Conservation (phyloP, 2,797 vertebrate genomes). For the Phylloscopus collybita region DNA sequence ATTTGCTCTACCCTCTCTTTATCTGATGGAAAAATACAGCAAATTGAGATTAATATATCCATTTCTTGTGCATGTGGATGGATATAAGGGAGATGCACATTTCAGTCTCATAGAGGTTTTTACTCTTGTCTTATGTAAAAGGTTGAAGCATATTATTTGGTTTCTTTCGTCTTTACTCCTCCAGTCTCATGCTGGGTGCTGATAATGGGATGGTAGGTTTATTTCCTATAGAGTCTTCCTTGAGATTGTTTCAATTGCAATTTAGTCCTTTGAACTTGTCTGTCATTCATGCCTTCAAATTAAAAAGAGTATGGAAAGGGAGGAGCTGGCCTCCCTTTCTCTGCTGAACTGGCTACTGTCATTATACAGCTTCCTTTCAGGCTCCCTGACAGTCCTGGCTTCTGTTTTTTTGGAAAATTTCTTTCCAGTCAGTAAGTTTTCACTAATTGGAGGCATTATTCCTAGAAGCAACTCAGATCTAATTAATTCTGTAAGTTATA, state of each 20-base stretch:
- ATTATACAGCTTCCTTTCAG: not conserved
- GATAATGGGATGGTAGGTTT: not conserved
- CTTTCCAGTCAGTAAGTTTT: not conserved
- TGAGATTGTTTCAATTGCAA: not conserved
- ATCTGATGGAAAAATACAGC: not conserved
- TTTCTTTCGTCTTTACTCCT: not conserved
- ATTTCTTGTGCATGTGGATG: not conserved
- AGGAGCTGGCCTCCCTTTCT: not conserved
- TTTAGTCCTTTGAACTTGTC: not conserved
- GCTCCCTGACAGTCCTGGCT: not conserved
- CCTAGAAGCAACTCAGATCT: not conserved
- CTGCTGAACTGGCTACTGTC: not conserved
- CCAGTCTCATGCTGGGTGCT: not conserved
- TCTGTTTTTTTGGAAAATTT: not conserved
- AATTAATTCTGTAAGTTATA: not conserved
- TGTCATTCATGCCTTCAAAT: not conserved
- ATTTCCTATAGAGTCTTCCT: not conserved
- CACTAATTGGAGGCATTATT: not conserved
- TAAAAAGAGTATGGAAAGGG: not conserved
- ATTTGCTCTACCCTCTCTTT: not conserved
- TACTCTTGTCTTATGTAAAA: not conserved
- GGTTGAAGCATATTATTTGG: not conserved
- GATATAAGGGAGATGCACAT: not conserved
- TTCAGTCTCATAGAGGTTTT: not conserved
- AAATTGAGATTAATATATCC: slow-evolving; percentile 11